phyloP scores from a whole-genome alignment of 2,888 invertebrate species.

The Cyaniris semiargus region DNA sequence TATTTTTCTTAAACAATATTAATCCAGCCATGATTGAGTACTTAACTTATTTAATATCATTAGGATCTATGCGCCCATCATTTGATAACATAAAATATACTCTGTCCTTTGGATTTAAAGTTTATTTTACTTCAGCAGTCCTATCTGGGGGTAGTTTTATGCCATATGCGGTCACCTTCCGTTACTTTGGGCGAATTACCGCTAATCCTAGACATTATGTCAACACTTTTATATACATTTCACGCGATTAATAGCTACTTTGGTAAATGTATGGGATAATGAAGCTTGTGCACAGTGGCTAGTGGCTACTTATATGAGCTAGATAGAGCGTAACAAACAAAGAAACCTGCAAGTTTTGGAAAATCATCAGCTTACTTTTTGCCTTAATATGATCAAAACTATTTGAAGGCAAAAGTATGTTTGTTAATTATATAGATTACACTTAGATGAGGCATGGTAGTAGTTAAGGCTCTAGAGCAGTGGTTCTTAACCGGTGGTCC shows the following conservation, averaged over 20 bases:
- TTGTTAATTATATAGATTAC: no score
- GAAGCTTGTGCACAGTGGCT: not conserved
- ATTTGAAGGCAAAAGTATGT: no score
- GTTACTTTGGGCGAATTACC: conserved; percentile 59
- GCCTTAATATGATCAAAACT: no score
- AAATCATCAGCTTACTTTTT: no score
- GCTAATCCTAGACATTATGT: conserved; percentile 67
- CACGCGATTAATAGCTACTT: conserved; percentile 44
- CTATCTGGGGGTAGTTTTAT: conserved; percentile 44
- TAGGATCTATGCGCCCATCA: not conserved
- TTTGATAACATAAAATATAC: not conserved
- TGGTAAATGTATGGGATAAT: not conserved
- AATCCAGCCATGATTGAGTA: conserved; percentile 26
- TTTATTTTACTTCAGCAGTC: not conserved
- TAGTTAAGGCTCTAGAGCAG: no score
- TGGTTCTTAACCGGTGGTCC: no score
- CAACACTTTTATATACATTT: conserved; percentile 65
- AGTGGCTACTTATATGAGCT: not conserved
- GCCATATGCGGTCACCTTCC: conserved; percentile 73
- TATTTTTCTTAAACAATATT: conserved; percentile 29
- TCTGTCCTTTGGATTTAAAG: not conserved
- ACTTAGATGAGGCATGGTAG: no score
- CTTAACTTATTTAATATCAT: not conserved
- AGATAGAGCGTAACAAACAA: no score
- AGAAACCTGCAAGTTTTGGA: no score